phyloP scores from a whole-genome alignment of 2,888 invertebrate genomes.

The Glaucopsyche alexis region DNA sequence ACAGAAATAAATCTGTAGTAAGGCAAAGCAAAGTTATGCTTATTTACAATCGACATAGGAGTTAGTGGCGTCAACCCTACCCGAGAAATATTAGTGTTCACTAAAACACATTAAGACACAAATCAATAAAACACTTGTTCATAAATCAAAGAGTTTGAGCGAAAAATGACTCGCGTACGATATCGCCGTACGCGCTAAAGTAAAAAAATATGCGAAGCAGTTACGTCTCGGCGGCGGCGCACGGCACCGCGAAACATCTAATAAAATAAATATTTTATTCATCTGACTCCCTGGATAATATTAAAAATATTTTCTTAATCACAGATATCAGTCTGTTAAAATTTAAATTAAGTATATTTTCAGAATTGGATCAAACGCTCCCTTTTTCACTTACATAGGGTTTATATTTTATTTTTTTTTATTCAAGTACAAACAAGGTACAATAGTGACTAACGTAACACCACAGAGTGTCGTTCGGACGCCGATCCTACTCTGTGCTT shows the following conservation, averaged over 20 bases:
- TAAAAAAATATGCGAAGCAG: slow-evolving; percentile 67
- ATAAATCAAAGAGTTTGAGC: slow-evolving; percentile 32
- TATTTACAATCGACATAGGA: slow-evolving; percentile 11
- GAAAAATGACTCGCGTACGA: slow-evolving; percentile 39
- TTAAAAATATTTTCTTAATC: slow-evolving; percentile 80
- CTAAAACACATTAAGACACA: slow-evolving; percentile 24
- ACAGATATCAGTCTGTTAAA: slow-evolving; percentile 81
- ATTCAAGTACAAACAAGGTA: slow-evolving; percentile 73
- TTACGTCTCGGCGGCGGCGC: slow-evolving; percentile 65
- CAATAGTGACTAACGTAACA: slow-evolving; percentile 78
- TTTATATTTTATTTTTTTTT: slow-evolving; percentile 75
- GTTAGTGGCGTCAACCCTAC: slow-evolving; percentile 14
- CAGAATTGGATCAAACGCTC: slow-evolving; percentile 76
- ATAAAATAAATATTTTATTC: slow-evolving; percentile 74
- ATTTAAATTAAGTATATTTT: slow-evolving; percentile 80
- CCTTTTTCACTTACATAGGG: slow-evolving; percentile 65
- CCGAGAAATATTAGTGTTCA: slow-evolving; percentile 18
- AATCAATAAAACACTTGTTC: slow-evolving; percentile 29
- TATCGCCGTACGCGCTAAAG: slow-evolving; percentile 60
- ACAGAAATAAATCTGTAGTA: slow-evolving; percentile 5
- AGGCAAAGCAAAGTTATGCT: slow-evolving; percentile 7
- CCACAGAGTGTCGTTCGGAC: slow-evolving; percentile 71
- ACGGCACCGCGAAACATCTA: slow-evolving; percentile 76
- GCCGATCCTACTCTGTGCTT: slow-evolving; percentile 33
- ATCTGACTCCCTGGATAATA: slow-evolving; percentile 80